Evolutionary conservation across 2,797 vertebrate species (phyloP).

Genomic region (Ataeniobius toweri): DNA sequence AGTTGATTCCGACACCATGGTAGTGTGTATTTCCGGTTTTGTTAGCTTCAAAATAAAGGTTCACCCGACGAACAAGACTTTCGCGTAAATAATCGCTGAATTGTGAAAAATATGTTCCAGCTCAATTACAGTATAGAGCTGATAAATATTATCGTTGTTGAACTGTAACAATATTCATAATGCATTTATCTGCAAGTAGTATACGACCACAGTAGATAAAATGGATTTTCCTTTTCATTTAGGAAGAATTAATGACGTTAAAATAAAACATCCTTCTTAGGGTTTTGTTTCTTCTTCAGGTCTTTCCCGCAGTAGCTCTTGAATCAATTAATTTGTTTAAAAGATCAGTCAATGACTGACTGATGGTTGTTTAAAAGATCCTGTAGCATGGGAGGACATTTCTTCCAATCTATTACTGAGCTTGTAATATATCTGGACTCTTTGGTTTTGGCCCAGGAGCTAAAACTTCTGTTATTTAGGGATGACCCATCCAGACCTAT

Average conservation of each 20-base stretch:
- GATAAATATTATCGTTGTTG: not conserved
- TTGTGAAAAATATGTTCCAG: no score
- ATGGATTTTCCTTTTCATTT: not conserved
- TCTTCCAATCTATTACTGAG: no score
- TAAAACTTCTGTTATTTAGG: no score
- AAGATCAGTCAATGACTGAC: no score
- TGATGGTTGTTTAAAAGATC: not conserved
- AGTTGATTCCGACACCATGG: not conserved
- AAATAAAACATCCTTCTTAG: not conserved
- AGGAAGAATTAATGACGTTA: not conserved
- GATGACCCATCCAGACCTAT: no score
- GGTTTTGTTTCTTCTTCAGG: not conserved
- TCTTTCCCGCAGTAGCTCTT: not conserved
- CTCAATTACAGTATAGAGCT: not conserved
- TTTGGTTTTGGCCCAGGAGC: no score
- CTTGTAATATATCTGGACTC: no score
- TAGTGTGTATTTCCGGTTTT: not conserved
- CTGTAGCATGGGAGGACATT: no score
- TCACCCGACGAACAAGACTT: no score
- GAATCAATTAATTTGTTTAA: not conserved
- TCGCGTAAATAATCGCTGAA: no score
- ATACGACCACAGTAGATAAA: not conserved
- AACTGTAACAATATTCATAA: not conserved
- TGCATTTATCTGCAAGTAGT: not conserved
- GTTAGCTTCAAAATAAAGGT: constrained; percentile 45